phyloP scores from a whole-genome alignment of 2,797 vertebrate species.

The Epinephelus malabaricus region DNA sequence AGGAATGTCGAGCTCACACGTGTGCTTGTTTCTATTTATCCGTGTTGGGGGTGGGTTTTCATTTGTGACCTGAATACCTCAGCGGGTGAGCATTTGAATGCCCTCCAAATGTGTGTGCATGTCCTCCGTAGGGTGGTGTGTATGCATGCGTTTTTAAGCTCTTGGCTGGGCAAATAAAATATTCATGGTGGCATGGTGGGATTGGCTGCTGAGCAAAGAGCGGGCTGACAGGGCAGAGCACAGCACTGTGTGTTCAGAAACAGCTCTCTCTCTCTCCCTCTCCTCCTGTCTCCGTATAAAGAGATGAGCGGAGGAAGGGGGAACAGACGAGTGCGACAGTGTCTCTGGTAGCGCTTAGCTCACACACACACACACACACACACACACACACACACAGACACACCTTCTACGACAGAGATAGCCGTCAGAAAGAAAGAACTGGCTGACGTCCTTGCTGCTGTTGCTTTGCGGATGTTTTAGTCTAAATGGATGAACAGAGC shows the following conservation, averaged over 20 bases:
- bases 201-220: constrained; percentile 82
- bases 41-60: constrained; percentile 62
- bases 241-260: constrained; percentile 71
- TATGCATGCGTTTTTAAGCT: constrained; percentile 70
- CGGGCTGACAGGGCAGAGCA: constrained; percentile 75
- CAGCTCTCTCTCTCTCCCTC: constrained; percentile 57
- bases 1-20: constrained; percentile 49
- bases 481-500: constrained; percentile 79
- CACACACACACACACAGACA: constrained; percentile 1
- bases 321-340: constrained; percentile 71
- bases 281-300: constrained; percentile 72
- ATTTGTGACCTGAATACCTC: constrained; percentile 83
- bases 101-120: constrained; percentile 70
- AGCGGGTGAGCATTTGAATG: constrained; percentile 73
- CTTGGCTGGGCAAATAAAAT: constrained; percentile 81
- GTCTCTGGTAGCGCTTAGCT: constrained; percentile 55
- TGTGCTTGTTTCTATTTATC: constrained; percentile 76
- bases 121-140: constrained; percentile 47
- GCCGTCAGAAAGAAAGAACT: constrained; percentile 48
- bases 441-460: constrained; percentile 44
- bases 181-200: constrained; percentile 83
- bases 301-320: constrained; percentile 72
- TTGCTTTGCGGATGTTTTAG: constrained; percentile 72
- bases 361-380: constrained; percentile 4
- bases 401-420: constrained; percentile 46